phyloP scores from a whole-genome alignment of 2,888 invertebrate genomes.

The Phengaris alcon region DNA sequence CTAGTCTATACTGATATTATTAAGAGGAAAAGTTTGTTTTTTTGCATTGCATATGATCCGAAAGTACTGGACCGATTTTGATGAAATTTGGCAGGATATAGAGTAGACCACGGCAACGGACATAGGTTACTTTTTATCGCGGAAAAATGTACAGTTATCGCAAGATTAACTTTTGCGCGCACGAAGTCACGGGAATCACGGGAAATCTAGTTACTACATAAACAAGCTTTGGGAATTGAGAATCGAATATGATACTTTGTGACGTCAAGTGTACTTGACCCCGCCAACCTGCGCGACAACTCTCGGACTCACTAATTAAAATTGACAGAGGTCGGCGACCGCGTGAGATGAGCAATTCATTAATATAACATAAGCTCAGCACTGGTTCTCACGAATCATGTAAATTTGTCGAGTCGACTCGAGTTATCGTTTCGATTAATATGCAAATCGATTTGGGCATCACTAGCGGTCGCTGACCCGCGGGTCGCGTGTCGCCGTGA shows the following conservation, averaged over 20 bases:
- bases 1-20: too few relatives aligned
- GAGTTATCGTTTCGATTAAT: conserved; percentile 79
- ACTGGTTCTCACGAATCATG: conserved; percentile 78
- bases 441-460: conserved; percentile 74
- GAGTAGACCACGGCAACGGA: too few relatives aligned
- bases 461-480: conserved; percentile 76
- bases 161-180: too few relatives aligned
- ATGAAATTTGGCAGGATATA: too few relatives aligned
- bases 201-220: neutral
- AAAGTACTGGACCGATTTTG: too few relatives aligned
- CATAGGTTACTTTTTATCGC: too few relatives aligned
- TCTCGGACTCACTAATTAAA: conserved; percentile 54
- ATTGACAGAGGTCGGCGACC: conserved; percentile 66
- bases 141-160: too few relatives aligned
- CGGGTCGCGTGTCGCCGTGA: conserved; percentile 71
- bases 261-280: conserved; percentile 26
- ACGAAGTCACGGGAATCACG: too few relatives aligned
- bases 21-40: too few relatives aligned
- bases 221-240: conserved; percentile 25
- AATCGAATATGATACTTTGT: neutral
- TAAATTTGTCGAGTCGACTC: conserved; percentile 78
- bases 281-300: conserved; percentile 29
- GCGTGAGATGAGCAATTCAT: conserved; percentile 71
- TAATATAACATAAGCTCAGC: conserved; percentile 77
- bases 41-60: too few relatives aligned